phyloP scores from a whole-genome alignment of 2,888 invertebrate genomes.

The Erannis defoliaria region DNA sequence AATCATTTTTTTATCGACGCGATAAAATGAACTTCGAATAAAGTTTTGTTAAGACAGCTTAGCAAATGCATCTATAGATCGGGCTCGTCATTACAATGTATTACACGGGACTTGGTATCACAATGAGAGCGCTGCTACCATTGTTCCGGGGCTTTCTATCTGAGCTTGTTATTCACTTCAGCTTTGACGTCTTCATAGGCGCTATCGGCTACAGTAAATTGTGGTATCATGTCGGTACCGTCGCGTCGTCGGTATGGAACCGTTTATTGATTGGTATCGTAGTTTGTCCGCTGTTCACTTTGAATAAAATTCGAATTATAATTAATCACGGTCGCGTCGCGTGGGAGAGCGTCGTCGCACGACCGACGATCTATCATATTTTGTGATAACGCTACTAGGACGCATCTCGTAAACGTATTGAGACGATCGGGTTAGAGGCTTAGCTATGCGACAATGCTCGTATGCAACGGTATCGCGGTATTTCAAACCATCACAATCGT shows the following conservation, averaged over 20 bases:
- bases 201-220: constrained; percentile 82
- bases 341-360: constrained; percentile 83
- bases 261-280: constrained; percentile 87
- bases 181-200: constrained; percentile 83
- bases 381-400: constrained; percentile 85
- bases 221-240: constrained; percentile 83
- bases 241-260: constrained; percentile 85
- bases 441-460: constrained; percentile 70
- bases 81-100: constrained; percentile 58
- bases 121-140: constrained; percentile 73
- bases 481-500: constrained; percentile 54
- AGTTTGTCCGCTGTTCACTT: constrained; percentile 86
- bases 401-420: constrained; percentile 80
- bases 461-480: constrained; percentile 63
- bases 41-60: constrained; percentile 31
- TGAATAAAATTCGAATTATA: constrained; percentile 87
- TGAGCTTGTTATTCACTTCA: constrained; percentile 69
- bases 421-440: constrained; percentile 71
- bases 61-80: constrained; percentile 53
- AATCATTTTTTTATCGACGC: constrained; percentile 30
- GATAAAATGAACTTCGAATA: constrained; percentile 25
- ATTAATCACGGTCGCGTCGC: constrained; percentile 83
- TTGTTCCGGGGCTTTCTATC: constrained; percentile 75
- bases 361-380: constrained; percentile 85
- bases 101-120: constrained; percentile 66